These are phyloP conservation scores for Eupithecia subfuscata DNA, from an alignment of 2,888 invertebrate species.

Conservation along the genomic window DNA sequence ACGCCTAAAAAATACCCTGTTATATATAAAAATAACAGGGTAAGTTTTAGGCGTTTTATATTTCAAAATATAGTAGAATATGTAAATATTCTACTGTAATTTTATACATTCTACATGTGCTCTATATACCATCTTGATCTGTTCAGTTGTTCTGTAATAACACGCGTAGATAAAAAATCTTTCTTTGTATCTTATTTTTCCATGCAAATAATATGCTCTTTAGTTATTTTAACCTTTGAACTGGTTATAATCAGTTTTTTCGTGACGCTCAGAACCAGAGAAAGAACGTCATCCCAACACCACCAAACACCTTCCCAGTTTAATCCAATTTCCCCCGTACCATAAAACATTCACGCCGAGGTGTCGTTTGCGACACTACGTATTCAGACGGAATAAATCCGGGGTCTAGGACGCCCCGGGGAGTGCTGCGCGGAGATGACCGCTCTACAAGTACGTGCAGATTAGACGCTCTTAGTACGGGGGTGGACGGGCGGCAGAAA, in stretches of 20 bases:
- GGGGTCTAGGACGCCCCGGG: conserved; percentile 76
- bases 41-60: too few species aligned
- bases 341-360: conserved; percentile 75
- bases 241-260: neutral
- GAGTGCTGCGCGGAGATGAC: conserved; percentile 81
- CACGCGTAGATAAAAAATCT: too few species aligned
- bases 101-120: too few species aligned
- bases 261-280: neutral
- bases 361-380: conserved; percentile 69
- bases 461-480: conserved; percentile 71
- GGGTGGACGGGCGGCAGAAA: conserved; percentile 54
- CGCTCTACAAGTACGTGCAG: conserved; percentile 77
- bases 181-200: too few species aligned
- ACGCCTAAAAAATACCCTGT: too few species aligned
- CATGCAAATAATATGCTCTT: too few species aligned
- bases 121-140: too few species aligned
- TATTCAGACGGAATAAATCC: conserved; percentile 80
- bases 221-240: neutral
- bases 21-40: too few species aligned
- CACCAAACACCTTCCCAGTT: conserved; percentile 49
- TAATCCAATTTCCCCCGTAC: conserved; percentile 66
- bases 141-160: too few species aligned
- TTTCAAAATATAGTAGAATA: too few species aligned
- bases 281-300: neutral
- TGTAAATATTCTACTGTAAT: too few species aligned